Evolutionary conservation across 2,888 invertebrate genomes (phyloP), one percentile per base, ranked within the genome.

Genomic region (Drosophila meridionalis): DNA sequence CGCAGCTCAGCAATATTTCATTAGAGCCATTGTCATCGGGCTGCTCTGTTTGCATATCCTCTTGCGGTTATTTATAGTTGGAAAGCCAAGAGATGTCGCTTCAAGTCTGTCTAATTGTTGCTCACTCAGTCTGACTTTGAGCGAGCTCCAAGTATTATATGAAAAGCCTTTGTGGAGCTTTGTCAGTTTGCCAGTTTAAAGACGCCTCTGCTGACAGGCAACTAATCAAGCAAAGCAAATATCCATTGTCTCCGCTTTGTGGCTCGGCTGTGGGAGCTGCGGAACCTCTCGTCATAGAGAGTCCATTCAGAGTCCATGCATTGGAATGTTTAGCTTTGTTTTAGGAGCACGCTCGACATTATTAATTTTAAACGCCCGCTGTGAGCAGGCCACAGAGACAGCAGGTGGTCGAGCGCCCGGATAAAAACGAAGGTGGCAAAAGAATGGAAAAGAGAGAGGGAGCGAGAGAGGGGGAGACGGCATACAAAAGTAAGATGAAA

Each of bases 311-410:
- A 59, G 48, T 42, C 72, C 71, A 59, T 68, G 69, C 76, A 75
- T 68, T 67, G 71, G 80, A 67, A 83, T 76, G 64, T 78, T 62
- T 58, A 70, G 70, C 68, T 78, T 61, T 55, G 57, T 30, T 57
- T 62, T 69, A 68, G 67, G 50, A 53, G 61, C 78, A 68, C 78
- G 78, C 80, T 78, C 75, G 53, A 67, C 85, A 72, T 82, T 87
- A 87, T 89, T 89, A 87, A 89, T 87, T 89, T 87, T 75, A 80
- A 85, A 72, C 86, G 76, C 87, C 87, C 67, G 87, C 89, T 89
- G 89, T 68, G 68, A 68, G 81, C 66, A 63, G 50, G 68, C 72
- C 70, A 52, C 77, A 36, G 56, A 64, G 61, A 76, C 85, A 83
- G 87, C 85, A 85, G 85, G 88, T 85, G 88, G 83, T 64, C 66